These are phyloP conservation scores for Buceros bicornis DNA, from an alignment of 2,797 vertebrate species.

Conservation along the genomic window DNA sequence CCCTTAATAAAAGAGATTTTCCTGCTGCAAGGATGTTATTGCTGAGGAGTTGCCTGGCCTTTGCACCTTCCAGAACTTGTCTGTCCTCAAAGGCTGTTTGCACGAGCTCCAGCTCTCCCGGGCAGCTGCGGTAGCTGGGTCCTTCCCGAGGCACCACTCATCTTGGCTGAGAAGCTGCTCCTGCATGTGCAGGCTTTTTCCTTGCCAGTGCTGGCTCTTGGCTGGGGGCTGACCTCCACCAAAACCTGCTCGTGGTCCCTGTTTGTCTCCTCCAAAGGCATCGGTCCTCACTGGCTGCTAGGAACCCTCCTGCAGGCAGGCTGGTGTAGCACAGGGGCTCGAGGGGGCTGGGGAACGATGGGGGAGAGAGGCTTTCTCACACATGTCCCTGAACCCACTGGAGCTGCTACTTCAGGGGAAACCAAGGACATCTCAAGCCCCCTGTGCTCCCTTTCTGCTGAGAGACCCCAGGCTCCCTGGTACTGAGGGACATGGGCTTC, in stretches of 20 bases:
- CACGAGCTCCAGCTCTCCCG: background rate
- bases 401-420: background rate
- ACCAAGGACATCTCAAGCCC: background rate
- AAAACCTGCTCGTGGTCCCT: background rate
- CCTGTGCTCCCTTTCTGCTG: background rate
- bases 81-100: background rate
- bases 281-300: background rate
- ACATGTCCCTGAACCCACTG: accelerated
- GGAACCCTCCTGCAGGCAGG: accelerated
- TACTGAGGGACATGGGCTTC: background rate
- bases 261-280: accelerated
- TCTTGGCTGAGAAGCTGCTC: background rate
- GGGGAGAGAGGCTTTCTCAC: background rate
- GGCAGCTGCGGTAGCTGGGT: background rate
- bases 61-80: background rate
- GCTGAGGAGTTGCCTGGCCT: background rate
- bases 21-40: conserved; percentile 2
- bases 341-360: background rate
- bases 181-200: background rate
- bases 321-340: background rate
- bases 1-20: conserved; percentile 4
- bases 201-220: accelerated
- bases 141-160: background rate
- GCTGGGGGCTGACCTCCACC: background rate
- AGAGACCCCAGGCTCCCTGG: accelerated